Base-by-base conservation (phyloP, 1,140 invertebrate genomes). In the Cherax destructor region DNA sequence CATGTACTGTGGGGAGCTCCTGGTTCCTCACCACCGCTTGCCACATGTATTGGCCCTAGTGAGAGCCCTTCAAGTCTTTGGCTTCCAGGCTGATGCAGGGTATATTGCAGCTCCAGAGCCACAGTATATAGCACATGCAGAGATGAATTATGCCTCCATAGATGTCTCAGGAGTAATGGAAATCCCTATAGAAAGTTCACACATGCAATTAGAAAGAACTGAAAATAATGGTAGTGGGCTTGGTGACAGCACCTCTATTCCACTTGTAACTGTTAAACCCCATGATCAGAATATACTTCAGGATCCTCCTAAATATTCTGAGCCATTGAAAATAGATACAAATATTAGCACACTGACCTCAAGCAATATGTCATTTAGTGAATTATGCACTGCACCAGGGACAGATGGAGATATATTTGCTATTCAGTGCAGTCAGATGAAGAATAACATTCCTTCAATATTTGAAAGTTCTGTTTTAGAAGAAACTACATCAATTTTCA, bases 1-100 rank as follows among this genome's bases (percentile, higher is more conserved):
- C 65, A 83, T 92, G 49, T 92, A 92, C 47, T 92, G 91, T 78
- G 91, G 91, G n/a, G 86, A 92, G 24, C 81, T 86, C 1, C 30
- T 78, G 47, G 83, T 92, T n/a, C 91, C 91, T 21, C 85, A 88
- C 11, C 87, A 87, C 80, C 86, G 91, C 7, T 61, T 92, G n/a
- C 80, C 91, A 41, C 74, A 61, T 49, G 79, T 92, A 13, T 78
- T 88, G 47, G 87, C 81, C 9, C 77, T 92, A 21, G 79, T 72
- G 16, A 78, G 83, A 16, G 84, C 81, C 16, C 86, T 92, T 3
- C 91, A 92, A 77, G 86, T 92, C 7, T 83, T 92, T 59, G 91
- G 91, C 5, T 88, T 92, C 50, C 91, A 84, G 5, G 52, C 59
- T 13, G 86, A 86, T 41, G 56, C 90, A 30, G 79, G 83, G 69